Evolutionary conservation across 2,113 vertebrate species (phyloP), one percentile per base, ranked within the genome.

Genomic region (Taxidea taxus): DNA sequence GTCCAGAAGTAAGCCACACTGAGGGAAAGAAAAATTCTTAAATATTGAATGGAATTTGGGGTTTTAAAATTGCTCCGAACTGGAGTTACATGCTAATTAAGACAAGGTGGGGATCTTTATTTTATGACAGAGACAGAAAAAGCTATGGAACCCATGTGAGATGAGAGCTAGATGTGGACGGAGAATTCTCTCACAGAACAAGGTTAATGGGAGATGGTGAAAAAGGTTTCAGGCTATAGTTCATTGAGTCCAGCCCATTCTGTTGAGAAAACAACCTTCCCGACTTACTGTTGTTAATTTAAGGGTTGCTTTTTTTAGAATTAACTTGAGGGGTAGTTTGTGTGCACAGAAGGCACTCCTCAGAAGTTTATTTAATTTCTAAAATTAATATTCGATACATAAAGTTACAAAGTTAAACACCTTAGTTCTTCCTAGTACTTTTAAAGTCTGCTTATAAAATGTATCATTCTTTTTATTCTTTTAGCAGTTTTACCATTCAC

Each of bases 341-440:
- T 68, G 11, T 60, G 7, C 20, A 29, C 13, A 34, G 47, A 87
- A 25, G n/a, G 72, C 13, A 39, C 12, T 5, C n/a, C 16, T 94
- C 10, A 83, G n/a, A 94, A 97, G 13, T 90, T 83, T 49, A 80
- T 83, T 74, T 82, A 47, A 10, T 80, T 89, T 83, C 90, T 56
- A 74, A 90, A 77, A 90, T 95, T 97, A 95, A 44, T 68, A 84
- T 91, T 91, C 85, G 47, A 81, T 64, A 49, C 27, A 56, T 92
- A 95, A 68, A n/a, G 9, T 82, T 54, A 34, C 13, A 64, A 91
- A 81, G 39, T 83, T 37, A 51, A 51, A 51, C 95, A 51, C 0
- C 4, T 13, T 42, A 25, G 7, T 34, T 80, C 10, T 68, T 74
- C 5, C n/a, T 92, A 27, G 37, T 75, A 42, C 34, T 75, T 87